These are phyloP conservation scores for Nylanderia fulva DNA, from an alignment of 1,140 invertebrate genomes.

Conservation along the genomic window DNA sequence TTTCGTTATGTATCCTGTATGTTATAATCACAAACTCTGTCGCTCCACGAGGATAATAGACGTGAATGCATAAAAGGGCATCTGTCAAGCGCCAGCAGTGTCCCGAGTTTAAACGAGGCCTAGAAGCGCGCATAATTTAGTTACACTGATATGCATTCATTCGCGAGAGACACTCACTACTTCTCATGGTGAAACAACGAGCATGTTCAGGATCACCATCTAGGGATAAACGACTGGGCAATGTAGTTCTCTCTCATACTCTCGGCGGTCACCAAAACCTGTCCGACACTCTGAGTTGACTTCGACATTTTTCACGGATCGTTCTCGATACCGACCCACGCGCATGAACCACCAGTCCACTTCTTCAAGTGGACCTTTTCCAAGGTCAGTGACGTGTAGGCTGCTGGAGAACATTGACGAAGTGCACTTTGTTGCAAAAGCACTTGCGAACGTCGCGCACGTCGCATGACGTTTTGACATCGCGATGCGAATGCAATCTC, in stretches of 20 bases:
- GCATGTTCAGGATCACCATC: conserved; percentile 51
- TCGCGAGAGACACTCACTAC: conserved; percentile 45
- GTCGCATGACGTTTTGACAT: conserved; percentile 39
- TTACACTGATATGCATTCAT: conserved; percentile 55
- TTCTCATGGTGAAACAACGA: conserved; percentile 49
- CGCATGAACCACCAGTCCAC: conserved; percentile 14
- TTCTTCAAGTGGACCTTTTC: conserved; percentile 45
- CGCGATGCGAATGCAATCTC: conserved; percentile 37
- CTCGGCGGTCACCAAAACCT: conserved; percentile 45
- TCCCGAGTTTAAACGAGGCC: conserved; percentile 44
- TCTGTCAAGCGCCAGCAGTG: conserved; percentile 31
- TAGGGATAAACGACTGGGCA: conserved; percentile 38
- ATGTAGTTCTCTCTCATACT: conserved; percentile 34
- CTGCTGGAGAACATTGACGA: conserved; percentile 32
- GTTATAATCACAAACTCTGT: conserved; percentile 14
- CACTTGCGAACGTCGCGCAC: conserved; percentile 42
- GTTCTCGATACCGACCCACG: conserved; percentile 46
- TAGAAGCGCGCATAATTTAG: conserved; percentile 58
- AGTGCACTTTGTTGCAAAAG: conserved; percentile 55
- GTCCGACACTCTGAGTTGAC: conserved; percentile 53
- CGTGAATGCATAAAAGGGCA: conserved; percentile 28
- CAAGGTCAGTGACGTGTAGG: conserved; percentile 36
- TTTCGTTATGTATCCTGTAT: neutral
- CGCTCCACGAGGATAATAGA: neutral
- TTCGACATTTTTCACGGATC: too few species aligned